Percentiles rank a stretch among this genome's conserved stretches.
These are phyloP conservation scores for Electrophaes corylata DNA, from an alignment of 2,888 invertebrate genomes.

Conservation along the genomic window DNA sequence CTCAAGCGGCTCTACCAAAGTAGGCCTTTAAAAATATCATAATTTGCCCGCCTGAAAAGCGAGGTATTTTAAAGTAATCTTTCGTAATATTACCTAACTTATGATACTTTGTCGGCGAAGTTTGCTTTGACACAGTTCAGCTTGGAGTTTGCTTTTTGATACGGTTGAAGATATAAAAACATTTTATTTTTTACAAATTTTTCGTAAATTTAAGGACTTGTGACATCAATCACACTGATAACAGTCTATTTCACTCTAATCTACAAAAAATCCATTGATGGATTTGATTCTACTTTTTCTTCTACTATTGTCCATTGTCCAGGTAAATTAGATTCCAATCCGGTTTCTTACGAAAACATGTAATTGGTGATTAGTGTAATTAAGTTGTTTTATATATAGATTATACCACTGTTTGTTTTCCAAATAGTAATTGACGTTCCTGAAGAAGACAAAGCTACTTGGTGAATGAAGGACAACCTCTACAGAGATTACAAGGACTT, in stretches of 20 bases:
- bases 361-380: too few relatives aligned
- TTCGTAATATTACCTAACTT: background rate
- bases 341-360: too few relatives aligned
- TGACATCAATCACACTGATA: background rate
- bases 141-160: too few relatives aligned
- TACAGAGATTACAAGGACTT: background rate
- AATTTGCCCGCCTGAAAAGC: background rate
- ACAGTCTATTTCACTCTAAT: too few relatives aligned
- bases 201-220: background rate
- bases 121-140: background rate
- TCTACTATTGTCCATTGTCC: too few relatives aligned
- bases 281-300: too few relatives aligned
- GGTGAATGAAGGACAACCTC: background rate
- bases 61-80: background rate
- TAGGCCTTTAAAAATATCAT: background rate
- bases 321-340: too few relatives aligned
- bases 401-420: too few relatives aligned
- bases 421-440: background rate
- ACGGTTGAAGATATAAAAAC: too few relatives aligned
- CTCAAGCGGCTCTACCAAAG: background rate
- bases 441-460: constrained; percentile 1
- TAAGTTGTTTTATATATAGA: too few relatives aligned
- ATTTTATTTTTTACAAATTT: background rate
- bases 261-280: too few relatives aligned
- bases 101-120: background rate